Percentiles rank a stretch among this genome's conserved stretches.
phyloP scores from a whole-genome alignment of 2,888 invertebrate species.

The Ernsta delagoae region DNA sequence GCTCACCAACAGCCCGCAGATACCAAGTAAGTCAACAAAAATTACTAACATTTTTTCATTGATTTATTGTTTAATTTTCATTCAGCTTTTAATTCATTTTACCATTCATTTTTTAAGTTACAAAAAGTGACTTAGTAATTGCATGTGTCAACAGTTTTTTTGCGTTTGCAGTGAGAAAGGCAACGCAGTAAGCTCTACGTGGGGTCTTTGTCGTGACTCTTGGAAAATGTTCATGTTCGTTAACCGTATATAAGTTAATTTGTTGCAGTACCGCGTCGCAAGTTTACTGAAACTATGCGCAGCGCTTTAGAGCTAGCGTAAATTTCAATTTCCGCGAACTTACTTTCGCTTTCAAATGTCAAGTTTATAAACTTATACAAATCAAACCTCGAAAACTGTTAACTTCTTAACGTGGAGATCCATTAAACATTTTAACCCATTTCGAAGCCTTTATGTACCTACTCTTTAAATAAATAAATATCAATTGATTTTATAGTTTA shows the following conservation, averaged over 20 bases:
- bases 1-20: background rate
- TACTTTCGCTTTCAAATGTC: slow-evolving; percentile 11
- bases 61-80: background rate
- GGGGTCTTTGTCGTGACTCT: background rate
- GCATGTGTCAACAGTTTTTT: background rate
- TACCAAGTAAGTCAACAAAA: slow-evolving; percentile 16
- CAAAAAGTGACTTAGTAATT: slow-evolving; percentile 2
- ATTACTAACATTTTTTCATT: background rate
- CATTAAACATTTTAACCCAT: background rate
- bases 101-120: background rate
- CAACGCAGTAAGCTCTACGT: background rate
- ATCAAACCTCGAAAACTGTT: background rate
- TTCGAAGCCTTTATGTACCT: too few species aligned
- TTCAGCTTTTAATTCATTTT: background rate
- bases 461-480: too few species aligned
- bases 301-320: slow-evolving; percentile 22
- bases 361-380: slow-evolving; percentile 5
- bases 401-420: background rate
- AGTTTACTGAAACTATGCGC: slow-evolving; percentile 41
- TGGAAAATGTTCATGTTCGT: slow-evolving; percentile 16
- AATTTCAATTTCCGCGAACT: slow-evolving; percentile 25
- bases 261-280: slow-evolving; percentile 39
- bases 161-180: background rate
- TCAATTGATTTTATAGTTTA: too few species aligned
- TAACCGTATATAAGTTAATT: slow-evolving; percentile 26